Percentiles rank a stretch among this genome's conserved stretches.
These are phyloP conservation scores for Heteromurus nitidus DNA, from an alignment of 2,888 invertebrate species.

Conservation along the genomic window DNA sequence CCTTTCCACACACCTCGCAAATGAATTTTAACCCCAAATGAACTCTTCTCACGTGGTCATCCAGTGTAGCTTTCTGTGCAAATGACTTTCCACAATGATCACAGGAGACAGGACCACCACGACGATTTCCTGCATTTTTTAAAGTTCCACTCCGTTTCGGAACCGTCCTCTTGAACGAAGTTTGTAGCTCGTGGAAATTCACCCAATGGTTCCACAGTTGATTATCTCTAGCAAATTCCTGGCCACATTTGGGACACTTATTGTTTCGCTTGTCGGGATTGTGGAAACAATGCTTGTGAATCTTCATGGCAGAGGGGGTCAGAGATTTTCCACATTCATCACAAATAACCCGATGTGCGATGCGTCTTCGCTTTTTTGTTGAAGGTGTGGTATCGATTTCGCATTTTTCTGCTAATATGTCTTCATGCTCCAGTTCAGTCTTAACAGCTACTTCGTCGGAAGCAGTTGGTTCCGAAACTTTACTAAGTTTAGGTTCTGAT, in stretches of 20 bases:
- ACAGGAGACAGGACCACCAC: not conserved
- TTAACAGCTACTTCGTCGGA: no score
- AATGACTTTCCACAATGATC: not conserved
- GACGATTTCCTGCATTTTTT: no score
- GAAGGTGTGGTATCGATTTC: no score
- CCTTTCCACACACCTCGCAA: constrained; percentile 2
- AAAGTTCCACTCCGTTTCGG: no score
- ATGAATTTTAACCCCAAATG: not conserved
- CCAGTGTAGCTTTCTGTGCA: not conserved
- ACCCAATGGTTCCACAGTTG: not conserved
- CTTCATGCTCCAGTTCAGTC: not conserved
- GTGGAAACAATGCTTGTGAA: not conserved
- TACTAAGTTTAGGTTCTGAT: no score
- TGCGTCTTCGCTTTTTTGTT: not conserved
- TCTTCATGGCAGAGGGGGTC: not conserved
- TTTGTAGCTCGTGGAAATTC: not conserved
- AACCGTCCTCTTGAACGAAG: no score
- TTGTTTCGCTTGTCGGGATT: not conserved
- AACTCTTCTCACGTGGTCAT: not conserved
- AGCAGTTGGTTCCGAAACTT: no score
- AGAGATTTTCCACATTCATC: not conserved
- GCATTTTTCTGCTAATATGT: no score
- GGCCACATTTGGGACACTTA: not conserved
- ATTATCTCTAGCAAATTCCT: not conserved
- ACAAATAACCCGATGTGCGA: not conserved